phyloP scores from a whole-genome alignment of 2,113 vertebrate species.

The Carettochelys insculpta region DNA sequence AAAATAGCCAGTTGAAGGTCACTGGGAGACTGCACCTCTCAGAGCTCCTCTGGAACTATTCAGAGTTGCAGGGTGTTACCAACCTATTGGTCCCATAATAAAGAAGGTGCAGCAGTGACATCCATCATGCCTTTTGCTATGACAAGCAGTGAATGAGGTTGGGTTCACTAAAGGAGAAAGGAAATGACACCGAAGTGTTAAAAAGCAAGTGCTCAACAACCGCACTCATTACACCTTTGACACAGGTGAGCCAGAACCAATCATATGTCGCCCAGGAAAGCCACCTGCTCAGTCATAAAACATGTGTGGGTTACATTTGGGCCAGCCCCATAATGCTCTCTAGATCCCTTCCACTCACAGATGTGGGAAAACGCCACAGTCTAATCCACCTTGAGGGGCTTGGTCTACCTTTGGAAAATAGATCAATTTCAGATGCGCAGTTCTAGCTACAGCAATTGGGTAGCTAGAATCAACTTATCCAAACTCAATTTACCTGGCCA shows the following conservation, averaged over 20 bases:
- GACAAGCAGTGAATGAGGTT: background rate
- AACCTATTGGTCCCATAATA: fast-evolving
- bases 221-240: background rate
- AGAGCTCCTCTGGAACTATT: background rate
- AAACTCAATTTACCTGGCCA: too few species aligned
- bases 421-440: too few species aligned
- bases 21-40: background rate
- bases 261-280: fast-evolving
- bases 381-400: fast-evolving
- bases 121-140: background rate
- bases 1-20: background rate
- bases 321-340: background rate
- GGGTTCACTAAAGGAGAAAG: background rate
- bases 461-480: too few species aligned
- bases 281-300: background rate
- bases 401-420: too few species aligned
- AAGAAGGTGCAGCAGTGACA: background rate
- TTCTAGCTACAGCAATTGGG: too few species aligned
- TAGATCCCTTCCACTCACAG: background rate
- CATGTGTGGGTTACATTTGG: too few species aligned
- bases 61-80: background rate
- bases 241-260: background rate
- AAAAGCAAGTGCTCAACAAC: background rate
- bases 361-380: background rate
- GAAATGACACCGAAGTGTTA: background rate